These are phyloP conservation scores for Ridgeia piscesae DNA, from an alignment of 1,140 invertebrate genomes.

Conservation along the genomic window DNA sequence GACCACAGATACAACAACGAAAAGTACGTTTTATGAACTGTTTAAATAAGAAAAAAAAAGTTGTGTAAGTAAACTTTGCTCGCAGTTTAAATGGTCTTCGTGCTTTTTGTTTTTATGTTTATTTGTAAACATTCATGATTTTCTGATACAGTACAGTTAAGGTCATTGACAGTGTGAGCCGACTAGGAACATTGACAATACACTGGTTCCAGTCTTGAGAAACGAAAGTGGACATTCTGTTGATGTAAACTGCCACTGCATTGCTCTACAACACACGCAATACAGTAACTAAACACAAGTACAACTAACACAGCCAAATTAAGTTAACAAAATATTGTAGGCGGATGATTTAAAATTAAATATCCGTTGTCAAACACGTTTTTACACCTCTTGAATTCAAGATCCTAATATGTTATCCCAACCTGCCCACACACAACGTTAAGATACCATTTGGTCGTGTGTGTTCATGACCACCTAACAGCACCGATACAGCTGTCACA, in stretches of 20 bases:
- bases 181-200: too few species aligned
- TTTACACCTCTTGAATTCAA: not conserved
- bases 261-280: too few species aligned
- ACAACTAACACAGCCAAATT: too few species aligned
- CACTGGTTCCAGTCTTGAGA: too few species aligned
- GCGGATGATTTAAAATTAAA: not conserved
- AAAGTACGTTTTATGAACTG: conserved; percentile 35
- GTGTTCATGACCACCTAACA: not conserved
- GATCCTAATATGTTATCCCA: not conserved
- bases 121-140: not conserved
- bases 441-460: not conserved
- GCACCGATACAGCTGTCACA: not conserved
- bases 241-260: too few species aligned
- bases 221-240: too few species aligned
- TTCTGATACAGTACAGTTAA: too few species aligned
- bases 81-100: not conserved
- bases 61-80: conserved; percentile 13
- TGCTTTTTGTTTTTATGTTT: not conserved
- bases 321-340: not conserved
- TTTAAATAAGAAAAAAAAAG: not conserved
- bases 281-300: too few species aligned
- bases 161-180: too few species aligned
- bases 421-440: not conserved
- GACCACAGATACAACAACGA: conserved; percentile 44
- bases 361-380: not conserved